A percentile compares a stretch with the other conserved stretches of the same genome.
phyloP scores from a whole-genome alignment of 2,113 vertebrate species.

The Coptodon bakossiorum region DNA sequence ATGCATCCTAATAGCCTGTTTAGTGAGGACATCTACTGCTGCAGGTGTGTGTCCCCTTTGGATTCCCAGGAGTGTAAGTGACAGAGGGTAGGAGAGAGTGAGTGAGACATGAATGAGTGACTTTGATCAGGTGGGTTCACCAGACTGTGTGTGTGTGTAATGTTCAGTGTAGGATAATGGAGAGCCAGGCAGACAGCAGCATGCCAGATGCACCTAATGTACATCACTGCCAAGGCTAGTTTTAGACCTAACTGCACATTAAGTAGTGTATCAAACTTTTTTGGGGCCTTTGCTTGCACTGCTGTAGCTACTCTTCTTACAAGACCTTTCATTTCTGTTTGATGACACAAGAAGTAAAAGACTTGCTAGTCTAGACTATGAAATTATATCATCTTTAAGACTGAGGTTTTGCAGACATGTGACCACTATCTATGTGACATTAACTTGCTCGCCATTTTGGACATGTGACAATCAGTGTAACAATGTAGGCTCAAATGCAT shows the following conservation, averaged over 20 bases:
- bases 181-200: conserved; percentile 40
- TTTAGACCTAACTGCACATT: neutral
- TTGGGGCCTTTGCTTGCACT: neutral
- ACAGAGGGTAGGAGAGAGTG: conserved; percentile 3
- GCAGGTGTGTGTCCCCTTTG: conserved; percentile 28
- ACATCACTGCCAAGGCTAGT: neutral
- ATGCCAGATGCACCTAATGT: conserved; percentile 39
- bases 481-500: neutral
- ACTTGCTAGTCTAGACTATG: rapidly evolving
- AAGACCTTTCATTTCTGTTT: neutral
- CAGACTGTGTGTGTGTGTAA: neutral
- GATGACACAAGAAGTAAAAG: neutral
- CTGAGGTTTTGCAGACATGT: neutral
- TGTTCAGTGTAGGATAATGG: conserved; percentile 35
- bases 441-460: neutral
- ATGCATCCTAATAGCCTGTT: conserved; percentile 58
- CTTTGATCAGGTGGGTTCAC: conserved; percentile 42
- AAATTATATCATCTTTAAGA: neutral
- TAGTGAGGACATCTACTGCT: conserved; percentile 29
- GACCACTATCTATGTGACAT: neutral
- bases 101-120: conserved; percentile 14
- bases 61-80: conserved; percentile 44
- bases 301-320: neutral
- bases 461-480: neutral
- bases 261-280: neutral